Base-by-base conservation (phyloP, 2,888 invertebrate genomes). In the Ichneumoninae sp. region DNA sequence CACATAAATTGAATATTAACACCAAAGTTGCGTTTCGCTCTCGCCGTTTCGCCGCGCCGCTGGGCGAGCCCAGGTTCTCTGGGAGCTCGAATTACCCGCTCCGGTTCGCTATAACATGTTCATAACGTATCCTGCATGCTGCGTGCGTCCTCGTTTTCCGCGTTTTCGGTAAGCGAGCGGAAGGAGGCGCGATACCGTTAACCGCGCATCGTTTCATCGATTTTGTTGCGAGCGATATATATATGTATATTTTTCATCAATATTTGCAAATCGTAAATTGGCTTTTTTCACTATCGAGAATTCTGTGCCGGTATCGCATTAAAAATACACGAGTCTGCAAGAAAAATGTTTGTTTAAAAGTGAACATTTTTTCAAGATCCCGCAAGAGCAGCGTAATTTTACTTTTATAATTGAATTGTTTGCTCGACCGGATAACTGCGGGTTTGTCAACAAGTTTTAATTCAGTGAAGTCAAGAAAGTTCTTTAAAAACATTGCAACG, bases 1-100 rank as follows among this genome's bases (percentile, higher is more conserved):
- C 84, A 78, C 84, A 60, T 84, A 82, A 86, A 86, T 86, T 84
- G 84, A 86, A 86, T 84, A 86, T 86, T 80, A 84, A 86, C 80
- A 82, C 76, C 68, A 69, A 79, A 84, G 71, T 66, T 62, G 33
- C 50, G 52, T 76, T 75, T 69, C 71, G 54, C 72, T 40, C 50
- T 54, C 36, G 52, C 66, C 52, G 50, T 62, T 78, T 13, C 36
- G 33, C 50, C 65, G 36, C 36, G 36, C 47, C 47, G 52, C 44
- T 36, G 19, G 44, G 54, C 65, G 16, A 36, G 10, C 19, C 40
- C 19, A 1, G n/a, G 66, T 66, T 40, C 50, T 36, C 65, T 36
- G 3, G 36, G 36, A 52, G 33, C 65, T 22, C 33, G 50, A 19
- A 33, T 50, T 36, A 36, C 33, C 50, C 16, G 33, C 62, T 50